Evolutionary conservation across 2,797 vertebrate genomes (phyloP), one percentile per base, ranked within the genome.

Genomic region (Balearica regulorum): DNA sequence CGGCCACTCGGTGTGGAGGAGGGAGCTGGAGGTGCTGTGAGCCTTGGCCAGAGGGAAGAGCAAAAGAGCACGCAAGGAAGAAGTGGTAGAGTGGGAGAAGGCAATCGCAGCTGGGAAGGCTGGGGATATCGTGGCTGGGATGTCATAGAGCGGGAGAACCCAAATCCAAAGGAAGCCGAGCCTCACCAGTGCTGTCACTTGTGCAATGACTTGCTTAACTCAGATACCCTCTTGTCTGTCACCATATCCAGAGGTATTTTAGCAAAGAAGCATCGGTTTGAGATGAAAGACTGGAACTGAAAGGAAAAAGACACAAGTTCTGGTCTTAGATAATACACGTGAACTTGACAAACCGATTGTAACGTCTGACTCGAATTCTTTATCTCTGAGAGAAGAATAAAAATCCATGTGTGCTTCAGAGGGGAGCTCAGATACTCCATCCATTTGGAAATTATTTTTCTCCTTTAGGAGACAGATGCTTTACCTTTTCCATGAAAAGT

Each of bases 401-500:
- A 91, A 95, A 86, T 66, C 79, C 35, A 14, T 28, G 5, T 48
- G 54, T 94, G 69, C 72, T 94, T 94, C 84, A 93, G 65, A 96
- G 73, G 58, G 55, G 41, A 94, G 48, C 87, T 73, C 66, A 21
- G 24, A 88, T 95, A 55, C 79, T 94, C 94, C 78, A 96, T 93
- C 91, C 77, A 29, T 86, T 96, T 96, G 85, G 82, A 97, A 95
- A 92, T 58, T 3, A 89, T 96, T 94, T 97, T 95, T 97, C 93
- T 97, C 94, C 93, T 97, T 92, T 88, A 96, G 87, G 95, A 96
- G 93, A 90, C 70, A 81, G 79, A 88, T 83, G 89, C 92, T 97
- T 97, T 96, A 96, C 95, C 87, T 96, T 95, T 96, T 92, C 87
- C 85, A 93, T 84, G 95, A 92, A 88, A 97, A 97, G 91, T 82